Evolutionary conservation across 2,113 vertebrate species (phyloP).

Genomic region (cat (Felis catus)): DNA sequence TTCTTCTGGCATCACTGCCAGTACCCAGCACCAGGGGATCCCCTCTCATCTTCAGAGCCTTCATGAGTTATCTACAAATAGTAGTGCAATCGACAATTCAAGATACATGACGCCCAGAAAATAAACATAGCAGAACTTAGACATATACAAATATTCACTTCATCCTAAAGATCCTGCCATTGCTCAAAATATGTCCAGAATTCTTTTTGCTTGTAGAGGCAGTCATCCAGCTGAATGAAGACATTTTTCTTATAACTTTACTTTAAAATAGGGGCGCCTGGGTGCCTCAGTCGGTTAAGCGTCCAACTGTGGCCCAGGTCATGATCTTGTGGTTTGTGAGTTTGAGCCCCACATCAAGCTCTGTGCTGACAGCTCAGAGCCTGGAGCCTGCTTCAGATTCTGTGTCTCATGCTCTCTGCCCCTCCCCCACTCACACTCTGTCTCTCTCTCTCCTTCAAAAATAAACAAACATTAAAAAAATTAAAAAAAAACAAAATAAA

Average conservation of each 20-base stretch:
- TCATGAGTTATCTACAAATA: background rate
- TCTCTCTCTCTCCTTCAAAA: no score
- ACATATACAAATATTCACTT: background rate
- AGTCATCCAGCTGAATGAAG: background rate
- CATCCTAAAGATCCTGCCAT: background rate
- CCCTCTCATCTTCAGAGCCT: background rate
- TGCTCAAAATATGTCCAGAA: background rate
- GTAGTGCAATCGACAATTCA: background rate
- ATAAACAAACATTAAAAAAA: no score
- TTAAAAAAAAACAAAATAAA: no score
- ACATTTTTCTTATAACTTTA: conserved; percentile 18
- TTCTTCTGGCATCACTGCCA: background rate
- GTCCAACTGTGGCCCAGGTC: no score
- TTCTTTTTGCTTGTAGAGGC: background rate
- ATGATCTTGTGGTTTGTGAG: no score
- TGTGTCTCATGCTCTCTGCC: no score
- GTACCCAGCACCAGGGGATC: background rate
- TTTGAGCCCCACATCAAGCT: no score
- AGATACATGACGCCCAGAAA: conserved; percentile 21
- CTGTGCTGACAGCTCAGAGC: no score
- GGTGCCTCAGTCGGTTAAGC: no score
- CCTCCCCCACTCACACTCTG: no score
- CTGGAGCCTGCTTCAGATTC: no score
- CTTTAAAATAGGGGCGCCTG: background rate
- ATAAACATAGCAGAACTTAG: background rate